A percentile compares a stretch with the other conserved stretches of the same genome.
Evolutionary conservation across 2,888 invertebrate species (phyloP).

Genomic region (Xanthorhoe spadicearia): DNA sequence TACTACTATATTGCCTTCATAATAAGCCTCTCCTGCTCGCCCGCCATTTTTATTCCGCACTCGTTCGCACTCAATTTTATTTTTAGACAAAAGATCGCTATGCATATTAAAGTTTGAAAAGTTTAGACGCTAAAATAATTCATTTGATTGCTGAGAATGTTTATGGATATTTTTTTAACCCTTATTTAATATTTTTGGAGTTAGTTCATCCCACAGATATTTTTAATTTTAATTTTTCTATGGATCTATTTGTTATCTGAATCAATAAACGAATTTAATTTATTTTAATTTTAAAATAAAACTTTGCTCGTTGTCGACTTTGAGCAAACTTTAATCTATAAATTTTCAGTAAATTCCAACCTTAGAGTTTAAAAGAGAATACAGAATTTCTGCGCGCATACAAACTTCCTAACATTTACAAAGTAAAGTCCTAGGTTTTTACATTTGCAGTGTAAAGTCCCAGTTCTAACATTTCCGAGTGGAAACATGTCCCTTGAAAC

Average conservation of each 20-base stretch:
- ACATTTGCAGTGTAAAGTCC: slow-evolving; percentile 62
- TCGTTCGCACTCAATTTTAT: slow-evolving; percentile 69
- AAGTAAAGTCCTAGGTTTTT: slow-evolving; percentile 59
- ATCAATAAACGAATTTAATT: too few species aligned
- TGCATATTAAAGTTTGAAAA: slow-evolving; percentile 59
- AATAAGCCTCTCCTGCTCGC: slow-evolving; percentile 64
- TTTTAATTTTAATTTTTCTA: too few species aligned
- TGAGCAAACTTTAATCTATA: neutral
- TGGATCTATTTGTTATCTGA: too few species aligned
- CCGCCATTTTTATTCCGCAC: slow-evolving; percentile 63
- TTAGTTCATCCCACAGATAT: too few species aligned
- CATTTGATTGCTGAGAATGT: slow-evolving; percentile 38
- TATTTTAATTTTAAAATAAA: slow-evolving; percentile 1
- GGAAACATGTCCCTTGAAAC: slow-evolving; percentile 68
- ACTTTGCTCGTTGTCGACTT: slow-evolving; percentile 4
- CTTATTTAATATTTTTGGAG: neutral
- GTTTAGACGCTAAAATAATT: slow-evolving; percentile 53
- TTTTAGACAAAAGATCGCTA: slow-evolving; percentile 66
- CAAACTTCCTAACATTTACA: slow-evolving; percentile 46
- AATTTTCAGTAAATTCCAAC: slow-evolving; percentile 43
- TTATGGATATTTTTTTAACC: neutral
- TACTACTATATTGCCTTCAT: slow-evolving; percentile 73
- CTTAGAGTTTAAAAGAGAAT: slow-evolving; percentile 58
- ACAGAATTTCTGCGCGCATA: slow-evolving; percentile 59
- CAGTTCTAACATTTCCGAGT: slow-evolving; percentile 66